Evolutionary conservation across 2,888 invertebrate genomes (phyloP).

Genomic region (Ceramica pisi): DNA sequence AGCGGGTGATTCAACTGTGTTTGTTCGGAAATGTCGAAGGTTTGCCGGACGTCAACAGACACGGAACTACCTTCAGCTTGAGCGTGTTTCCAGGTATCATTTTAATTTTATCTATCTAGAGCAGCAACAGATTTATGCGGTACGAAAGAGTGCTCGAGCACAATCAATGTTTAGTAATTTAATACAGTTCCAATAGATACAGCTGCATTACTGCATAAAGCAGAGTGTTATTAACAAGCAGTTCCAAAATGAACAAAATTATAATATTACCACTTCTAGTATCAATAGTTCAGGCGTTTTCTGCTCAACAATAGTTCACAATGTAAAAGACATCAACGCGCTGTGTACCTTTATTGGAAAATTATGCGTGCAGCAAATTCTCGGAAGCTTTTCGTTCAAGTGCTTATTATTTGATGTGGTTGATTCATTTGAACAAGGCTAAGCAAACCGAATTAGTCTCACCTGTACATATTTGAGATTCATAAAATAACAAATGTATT

Average conservation of each 20-base stretch:
- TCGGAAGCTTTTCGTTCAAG: conserved; percentile 31
- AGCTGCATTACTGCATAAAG: conserved; percentile 26
- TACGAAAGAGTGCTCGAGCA: conserved; percentile 39
- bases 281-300: conserved; percentile 14
- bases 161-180: conserved; percentile 18
- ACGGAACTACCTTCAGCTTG: conserved; percentile 88
- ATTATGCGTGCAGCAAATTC: conserved; percentile 32
- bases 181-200: conserved; percentile 34
- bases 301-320: conserved; percentile 33
- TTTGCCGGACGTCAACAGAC: conserved; percentile 89
- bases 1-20: conserved; percentile 83
- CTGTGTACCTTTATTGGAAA: conserved; percentile 36
- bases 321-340: conserved; percentile 80
- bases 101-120: conserved; percentile 77
- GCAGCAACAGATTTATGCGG: conserved; percentile 65
- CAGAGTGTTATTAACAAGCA: conserved; percentile 36
- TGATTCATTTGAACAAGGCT: conserved; percentile 32
- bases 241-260: conserved; percentile 41
- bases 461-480: conserved; percentile 17
- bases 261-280: conserved; percentile 10
- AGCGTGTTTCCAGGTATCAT: conserved; percentile 87
- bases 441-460: conserved; percentile 3
- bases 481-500: conserved; percentile 26
- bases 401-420: conserved; percentile 25
- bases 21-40: conserved; percentile 89